phyloP scores from a whole-genome alignment of 2,113 vertebrate species.

The Scytalopus superciliaris region DNA sequence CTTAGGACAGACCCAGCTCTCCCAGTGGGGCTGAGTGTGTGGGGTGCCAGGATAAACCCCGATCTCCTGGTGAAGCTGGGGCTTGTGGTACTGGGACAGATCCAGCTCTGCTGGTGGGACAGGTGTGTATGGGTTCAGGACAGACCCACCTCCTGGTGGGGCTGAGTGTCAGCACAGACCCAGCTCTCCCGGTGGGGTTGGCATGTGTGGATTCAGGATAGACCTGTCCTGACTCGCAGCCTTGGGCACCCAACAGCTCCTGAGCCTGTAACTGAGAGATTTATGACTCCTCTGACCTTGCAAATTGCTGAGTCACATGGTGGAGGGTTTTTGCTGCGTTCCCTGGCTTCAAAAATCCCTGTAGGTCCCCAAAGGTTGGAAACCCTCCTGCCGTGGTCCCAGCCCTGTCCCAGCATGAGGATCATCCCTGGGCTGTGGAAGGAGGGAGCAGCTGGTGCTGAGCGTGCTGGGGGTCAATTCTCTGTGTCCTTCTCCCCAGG shows the following conservation, averaged over 20 bases:
- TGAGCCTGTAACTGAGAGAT: not conserved
- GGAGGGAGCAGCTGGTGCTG: not conserved
- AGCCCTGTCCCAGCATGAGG: accelerated
- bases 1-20: not conserved
- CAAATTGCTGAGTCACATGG: constrained; percentile 33
- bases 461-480: accelerated
- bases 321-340: not conserved
- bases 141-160: not conserved
- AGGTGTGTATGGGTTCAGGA: not conserved
- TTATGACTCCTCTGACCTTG: constrained; percentile 27
- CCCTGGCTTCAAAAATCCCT: not conserved
- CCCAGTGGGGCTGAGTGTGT: not conserved
- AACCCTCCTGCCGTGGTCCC: accelerated
- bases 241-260: not conserved
- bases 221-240: not conserved
- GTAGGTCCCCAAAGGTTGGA: not conserved
- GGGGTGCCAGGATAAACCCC: not conserved
- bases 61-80: not conserved
- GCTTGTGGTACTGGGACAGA: not conserved
- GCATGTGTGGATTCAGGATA: accelerated
- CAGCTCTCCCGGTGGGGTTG: not conserved
- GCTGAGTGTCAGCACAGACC: not conserved
- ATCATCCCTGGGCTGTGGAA: not conserved
- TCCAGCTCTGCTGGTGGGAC: not conserved
- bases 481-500: not conserved